Evolutionary conservation across 2,113 vertebrate genomes (phyloP).

Genomic region (Serilophus lunatus): DNA sequence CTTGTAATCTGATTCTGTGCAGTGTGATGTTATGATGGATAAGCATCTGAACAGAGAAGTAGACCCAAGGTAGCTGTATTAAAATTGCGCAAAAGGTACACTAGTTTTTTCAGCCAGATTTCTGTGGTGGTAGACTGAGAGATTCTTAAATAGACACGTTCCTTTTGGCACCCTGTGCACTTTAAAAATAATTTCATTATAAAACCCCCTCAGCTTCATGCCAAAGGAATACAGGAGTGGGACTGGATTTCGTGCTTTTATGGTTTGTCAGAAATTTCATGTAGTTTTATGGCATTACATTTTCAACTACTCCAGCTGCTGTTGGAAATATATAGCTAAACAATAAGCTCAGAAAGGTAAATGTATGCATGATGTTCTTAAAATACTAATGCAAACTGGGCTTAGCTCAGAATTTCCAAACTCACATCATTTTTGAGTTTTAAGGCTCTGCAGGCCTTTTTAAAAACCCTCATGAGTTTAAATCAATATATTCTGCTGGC

Average conservation of each 20-base stretch:
- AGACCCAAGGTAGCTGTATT: background rate
- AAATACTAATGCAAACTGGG: slow-evolving; percentile 22
- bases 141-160: background rate
- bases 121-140: background rate
- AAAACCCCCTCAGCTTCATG: background rate
- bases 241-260: slow-evolving; percentile 39
- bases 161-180: background rate
- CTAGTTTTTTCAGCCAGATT: background rate
- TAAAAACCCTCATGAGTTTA: slow-evolving; percentile 29
- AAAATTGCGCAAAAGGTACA: background rate
- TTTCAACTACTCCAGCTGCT: background rate
- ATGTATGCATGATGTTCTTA: slow-evolving; percentile 27
- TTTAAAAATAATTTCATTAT: slow-evolving; percentile 35
- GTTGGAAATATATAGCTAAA: slow-evolving; percentile 55
- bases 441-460: slow-evolving; percentile 34
- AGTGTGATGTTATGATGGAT: background rate
- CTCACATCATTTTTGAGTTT: background rate
- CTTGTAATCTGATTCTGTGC: background rate
- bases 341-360: slow-evolving; percentile 54
- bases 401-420: slow-evolving; percentile 55
- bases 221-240: slow-evolving; percentile 17
- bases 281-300: slow-evolving; percentile 48
- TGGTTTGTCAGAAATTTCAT: slow-evolving; percentile 40
- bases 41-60: background rate
- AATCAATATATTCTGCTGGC: slow-evolving; percentile 52